Base-by-base conservation (phyloP, 1,140 invertebrate genomes). In the Drosophila quadrilineata region DNA sequence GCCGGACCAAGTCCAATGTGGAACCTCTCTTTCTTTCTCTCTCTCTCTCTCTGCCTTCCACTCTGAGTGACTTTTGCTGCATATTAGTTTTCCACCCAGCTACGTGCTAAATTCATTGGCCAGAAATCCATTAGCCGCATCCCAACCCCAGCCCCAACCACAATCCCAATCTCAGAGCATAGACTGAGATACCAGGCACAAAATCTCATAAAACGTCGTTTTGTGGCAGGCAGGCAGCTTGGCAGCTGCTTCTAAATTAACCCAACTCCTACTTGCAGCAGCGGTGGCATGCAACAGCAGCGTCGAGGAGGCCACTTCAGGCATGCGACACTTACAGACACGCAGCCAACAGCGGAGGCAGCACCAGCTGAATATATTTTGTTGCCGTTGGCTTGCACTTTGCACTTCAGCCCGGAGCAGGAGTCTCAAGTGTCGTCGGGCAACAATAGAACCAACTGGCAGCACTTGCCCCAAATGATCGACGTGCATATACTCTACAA, bases 71-170 rank as follows among this genome's bases (percentile, higher is more conserved):
- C n/a, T n/a, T n/a, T n/a, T n/a, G n/a, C n/a, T n/a, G 77, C 77
- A 84, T 84, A 84, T 84, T 84, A 84, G 79, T 84, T 84, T 84
- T 85, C 69, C 66, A 71, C 66, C 65, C 62, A 57, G 68, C 49
- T 60, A 82, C 77, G 77, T 84, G 77, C 74, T 85, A 84, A 84
- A 84, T 84, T 84, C 77, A 79, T 74, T 66, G 60, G 73, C 64
- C 52, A 73, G 74, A 79, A 76, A 85, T 79, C 77, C 77, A 84
- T 84, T 85, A 84, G 74, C 70, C 60, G 73, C 50, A 24, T 41
- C 31, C 40, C 74, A 38, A 26, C 22, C 40, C 26, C 52, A 43
- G 57, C 48, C 65, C 16, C 45, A 17, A 21, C 6, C 58, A 28
- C 65, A 60, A 43, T 31, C 49, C 35, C 35, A 12, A 8, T 26